Evolutionary conservation across 37 sponge, comb jelly and placozoan species (phyloP), one percentile per base, ranked within the genome.

Genomic region (Cliona cf. orientalis): DNA sequence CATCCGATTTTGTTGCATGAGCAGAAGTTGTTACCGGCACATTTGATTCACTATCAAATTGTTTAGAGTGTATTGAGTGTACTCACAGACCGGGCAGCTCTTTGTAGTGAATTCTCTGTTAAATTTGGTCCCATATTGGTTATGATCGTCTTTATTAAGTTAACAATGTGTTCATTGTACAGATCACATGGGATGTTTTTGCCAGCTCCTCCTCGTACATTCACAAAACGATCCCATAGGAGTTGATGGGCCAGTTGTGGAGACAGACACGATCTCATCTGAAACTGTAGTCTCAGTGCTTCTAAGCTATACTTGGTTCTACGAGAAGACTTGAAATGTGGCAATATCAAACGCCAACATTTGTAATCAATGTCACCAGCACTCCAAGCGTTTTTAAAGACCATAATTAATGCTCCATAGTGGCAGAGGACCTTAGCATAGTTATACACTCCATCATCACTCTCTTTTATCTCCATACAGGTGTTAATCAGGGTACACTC

Each of bases 141-240:
- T 28, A 83, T 75, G 19, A 80, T 72, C 19, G 71, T 40, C 67
- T 87, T 87, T 5, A 80, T 14, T n/a, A 73, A 35, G 55, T 73
- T 80, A 34, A 80, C 80, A 0, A 80, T 44, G 42, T 87, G 87
- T 60, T 87, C 87, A 59, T 60, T 83, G 65, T 74, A 40, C 4
- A 74, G 75, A 46, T 83, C 65, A 36, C 60, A 72, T 46, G 57
- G 82, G 55, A 81, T 81, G 43, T 81, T 81, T 36, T 41, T 72
- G 11, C 82, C 82, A 19, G 6, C 4, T 3, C 82, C 82, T 42
- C 81, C 87, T 25, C 60, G 53, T 26, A 66, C 73, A 44, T 87
- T 87, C 4, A 80, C 73, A 58, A 86, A 87, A 3, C 81, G 37
- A 46, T 72, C 38, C 87, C 87, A 87, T 22, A 43, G 39, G n/a